phyloP scores from a whole-genome alignment of 2,797 vertebrate species.

The Cuculus canorus region DNA sequence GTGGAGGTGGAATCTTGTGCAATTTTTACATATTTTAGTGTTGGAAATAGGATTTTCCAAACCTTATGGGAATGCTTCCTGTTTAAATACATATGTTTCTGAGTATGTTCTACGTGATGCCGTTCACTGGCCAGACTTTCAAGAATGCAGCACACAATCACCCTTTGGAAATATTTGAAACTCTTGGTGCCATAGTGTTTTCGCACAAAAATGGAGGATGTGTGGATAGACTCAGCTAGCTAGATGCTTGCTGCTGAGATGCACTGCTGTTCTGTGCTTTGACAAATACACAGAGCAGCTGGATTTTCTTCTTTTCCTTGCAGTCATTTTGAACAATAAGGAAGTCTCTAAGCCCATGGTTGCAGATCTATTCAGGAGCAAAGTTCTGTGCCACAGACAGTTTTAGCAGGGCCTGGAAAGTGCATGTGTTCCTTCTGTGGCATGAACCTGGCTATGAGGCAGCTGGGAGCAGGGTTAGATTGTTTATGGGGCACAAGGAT shows the following conservation, averaged over 20 bases:
- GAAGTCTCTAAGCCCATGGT: not conserved
- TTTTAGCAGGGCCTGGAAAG: not conserved
- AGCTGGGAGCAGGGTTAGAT: not conserved
- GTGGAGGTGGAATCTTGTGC: not conserved
- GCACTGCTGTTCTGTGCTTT: not conserved
- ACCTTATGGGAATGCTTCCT: not conserved
- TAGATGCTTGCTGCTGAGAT: rapidly evolving
- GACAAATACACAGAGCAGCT: not conserved
- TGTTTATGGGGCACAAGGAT: not conserved
- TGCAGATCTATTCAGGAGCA: not conserved
- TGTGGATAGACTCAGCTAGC: not conserved
- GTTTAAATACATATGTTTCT: not conserved
- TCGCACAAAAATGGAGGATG: not conserved
- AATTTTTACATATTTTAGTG: not conserved
- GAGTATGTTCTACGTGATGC: not conserved
- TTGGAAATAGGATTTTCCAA: not conserved
- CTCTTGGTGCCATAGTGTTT: not conserved
- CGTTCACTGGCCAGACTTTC: not conserved
- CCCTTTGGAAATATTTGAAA: not conserved
- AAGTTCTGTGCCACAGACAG: not conserved
- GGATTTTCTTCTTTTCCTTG: not conserved
- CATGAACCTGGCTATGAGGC: not conserved
- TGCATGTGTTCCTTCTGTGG: rapidly evolving
- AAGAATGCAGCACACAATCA: not conserved
- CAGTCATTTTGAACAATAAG: not conserved